Evolutionary conservation across 2,888 invertebrate genomes (phyloP).

Genomic region (Heliconius hortense): DNA sequence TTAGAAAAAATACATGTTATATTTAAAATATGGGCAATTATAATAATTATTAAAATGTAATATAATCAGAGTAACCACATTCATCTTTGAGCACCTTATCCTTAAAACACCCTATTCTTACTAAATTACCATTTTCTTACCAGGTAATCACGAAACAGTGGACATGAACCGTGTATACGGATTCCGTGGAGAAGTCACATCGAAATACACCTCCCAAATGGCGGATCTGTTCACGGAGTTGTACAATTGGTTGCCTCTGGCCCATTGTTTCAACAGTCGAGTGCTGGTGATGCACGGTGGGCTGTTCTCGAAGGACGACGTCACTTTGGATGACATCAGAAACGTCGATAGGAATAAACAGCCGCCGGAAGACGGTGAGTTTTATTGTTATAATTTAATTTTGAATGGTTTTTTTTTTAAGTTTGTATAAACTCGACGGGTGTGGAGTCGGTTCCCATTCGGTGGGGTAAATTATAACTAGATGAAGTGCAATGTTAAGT

Average conservation of each 20-base stretch:
- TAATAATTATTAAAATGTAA: too few relatives aligned
- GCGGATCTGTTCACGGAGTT: slow-evolving; percentile 99
- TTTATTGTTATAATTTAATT: background rate
- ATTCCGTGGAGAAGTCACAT: slow-evolving; percentile 98
- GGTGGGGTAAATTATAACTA: too few relatives aligned
- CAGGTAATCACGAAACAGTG: slow-evolving; percentile 98
- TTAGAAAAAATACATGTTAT: too few relatives aligned
- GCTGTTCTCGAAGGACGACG: slow-evolving; percentile 95
- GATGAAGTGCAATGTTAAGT: too few relatives aligned
- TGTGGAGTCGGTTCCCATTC: background rate
- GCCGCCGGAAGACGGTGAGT: slow-evolving; percentile 94
- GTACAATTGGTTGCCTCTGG: slow-evolving; percentile 98
- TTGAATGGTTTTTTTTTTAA: too few relatives aligned
- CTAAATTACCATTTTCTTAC: background rate
- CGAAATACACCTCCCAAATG: slow-evolving; percentile 97
- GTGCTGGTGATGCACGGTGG: slow-evolving; percentile 98
- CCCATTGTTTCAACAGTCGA: slow-evolving; percentile 94
- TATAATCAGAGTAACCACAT: too few relatives aligned
- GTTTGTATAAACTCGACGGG: too few relatives aligned
- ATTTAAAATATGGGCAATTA: too few relatives aligned
- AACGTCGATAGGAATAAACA: slow-evolving; percentile 95
- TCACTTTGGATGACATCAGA: slow-evolving; percentile 95
- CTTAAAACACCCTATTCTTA: background rate
- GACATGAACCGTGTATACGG: slow-evolving; percentile 99
- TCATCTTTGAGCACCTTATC: background rate